A percentile compares a stretch with the other conserved stretches of the same genome.
Evolutionary conservation across 2,113 vertebrate species (phyloP).

Genomic region (Sinocyclocheilus maitianheensis): DNA sequence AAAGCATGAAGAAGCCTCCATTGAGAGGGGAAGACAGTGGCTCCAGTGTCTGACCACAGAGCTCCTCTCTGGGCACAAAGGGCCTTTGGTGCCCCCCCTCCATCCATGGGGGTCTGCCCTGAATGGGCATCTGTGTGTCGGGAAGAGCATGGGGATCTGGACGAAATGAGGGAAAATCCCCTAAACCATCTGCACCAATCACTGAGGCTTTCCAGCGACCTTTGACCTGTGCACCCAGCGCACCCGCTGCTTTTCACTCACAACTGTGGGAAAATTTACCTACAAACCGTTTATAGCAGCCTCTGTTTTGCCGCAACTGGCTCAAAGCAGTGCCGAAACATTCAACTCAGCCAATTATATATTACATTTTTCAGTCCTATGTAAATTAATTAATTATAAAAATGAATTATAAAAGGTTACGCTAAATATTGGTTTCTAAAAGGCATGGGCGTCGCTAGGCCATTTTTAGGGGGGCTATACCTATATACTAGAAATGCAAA

Average conservation of each 20-base stretch:
- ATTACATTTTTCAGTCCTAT: no score
- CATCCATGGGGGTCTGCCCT: slow-evolving; percentile 41
- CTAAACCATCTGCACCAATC: slow-evolving; percentile 36
- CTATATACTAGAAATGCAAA: no score
- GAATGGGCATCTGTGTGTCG: slow-evolving; percentile 43
- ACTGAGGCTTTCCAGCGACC: slow-evolving; percentile 6
- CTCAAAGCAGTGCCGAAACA: not conserved
- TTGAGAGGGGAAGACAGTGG: slow-evolving; percentile 44
- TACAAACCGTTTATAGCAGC: not conserved
- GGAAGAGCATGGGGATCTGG: slow-evolving; percentile 41
- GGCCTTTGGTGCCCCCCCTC: slow-evolving; percentile 35
- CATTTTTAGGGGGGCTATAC: no score
- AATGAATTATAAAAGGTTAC: no score
- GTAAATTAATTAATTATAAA: no score
- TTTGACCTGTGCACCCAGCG: slow-evolving; percentile 8
- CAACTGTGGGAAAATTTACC: slow-evolving; percentile 5
- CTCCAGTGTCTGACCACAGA: slow-evolving; percentile 43
- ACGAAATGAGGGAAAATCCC: slow-evolving; percentile 31
- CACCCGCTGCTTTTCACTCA: not conserved
- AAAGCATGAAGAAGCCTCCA: slow-evolving; percentile 41
- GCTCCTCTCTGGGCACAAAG: slow-evolving; percentile 48
- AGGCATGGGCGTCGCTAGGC: no score
- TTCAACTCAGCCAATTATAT: no score
- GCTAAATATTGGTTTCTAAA: no score
- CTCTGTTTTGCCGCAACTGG: not conserved